phyloP scores from a whole-genome alignment of 2,113 vertebrate genomes.

The Arizona elegans region DNA sequence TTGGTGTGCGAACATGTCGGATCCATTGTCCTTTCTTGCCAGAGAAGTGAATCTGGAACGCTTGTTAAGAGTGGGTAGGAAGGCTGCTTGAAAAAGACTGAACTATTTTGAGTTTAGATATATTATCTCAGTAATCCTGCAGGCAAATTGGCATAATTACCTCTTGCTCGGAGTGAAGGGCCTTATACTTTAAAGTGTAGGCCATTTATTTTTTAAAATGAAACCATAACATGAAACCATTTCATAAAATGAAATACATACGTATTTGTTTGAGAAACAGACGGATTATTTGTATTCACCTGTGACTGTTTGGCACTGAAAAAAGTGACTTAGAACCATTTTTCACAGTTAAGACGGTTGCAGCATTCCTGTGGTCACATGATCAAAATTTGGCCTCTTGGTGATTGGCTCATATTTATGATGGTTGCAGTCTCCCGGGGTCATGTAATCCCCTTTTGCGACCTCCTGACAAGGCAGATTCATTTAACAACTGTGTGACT shows the following conservation, averaged over 20 bases:
- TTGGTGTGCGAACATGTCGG: neutral
- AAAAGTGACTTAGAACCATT: no score
- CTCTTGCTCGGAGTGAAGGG: neutral
- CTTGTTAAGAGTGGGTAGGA: neutral
- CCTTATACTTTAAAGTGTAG: neutral
- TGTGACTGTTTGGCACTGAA: no score
- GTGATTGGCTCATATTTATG: no score
- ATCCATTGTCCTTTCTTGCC: neutral
- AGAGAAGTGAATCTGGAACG: neutral
- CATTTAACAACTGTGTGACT: no score
- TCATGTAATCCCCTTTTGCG: no score
- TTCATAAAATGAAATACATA: no score
- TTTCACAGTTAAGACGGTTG: no score
- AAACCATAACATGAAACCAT: neutral
- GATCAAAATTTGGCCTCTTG: no score
- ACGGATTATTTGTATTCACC: neutral
- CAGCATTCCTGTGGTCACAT: no score
- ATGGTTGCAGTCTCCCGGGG: no score
- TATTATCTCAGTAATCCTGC: neutral
- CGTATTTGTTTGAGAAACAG: neutral
- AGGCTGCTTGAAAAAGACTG: neutral
- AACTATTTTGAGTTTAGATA: neutral
- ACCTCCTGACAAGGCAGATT: no score
- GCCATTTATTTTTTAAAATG: neutral
- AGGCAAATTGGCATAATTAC: neutral